Evolutionary conservation across 2,888 invertebrate species (phyloP), one percentile per base, ranked within the genome.

Genomic region (Stegana nigrithorax): DNA sequence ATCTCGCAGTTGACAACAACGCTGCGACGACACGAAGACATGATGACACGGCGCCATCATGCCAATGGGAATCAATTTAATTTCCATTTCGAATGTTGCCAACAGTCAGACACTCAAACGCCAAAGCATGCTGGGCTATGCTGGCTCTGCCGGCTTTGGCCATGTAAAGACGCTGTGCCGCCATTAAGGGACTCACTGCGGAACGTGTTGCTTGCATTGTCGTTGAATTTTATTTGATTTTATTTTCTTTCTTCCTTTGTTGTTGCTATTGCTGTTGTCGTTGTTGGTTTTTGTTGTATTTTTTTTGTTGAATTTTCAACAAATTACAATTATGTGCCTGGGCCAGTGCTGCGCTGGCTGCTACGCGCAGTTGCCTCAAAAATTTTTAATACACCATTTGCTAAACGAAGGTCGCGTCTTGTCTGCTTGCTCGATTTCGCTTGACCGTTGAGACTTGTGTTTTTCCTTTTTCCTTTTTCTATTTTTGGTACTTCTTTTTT

Each of bases 321-420:
- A 60, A 60, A 60, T 60, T 60, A 51, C 59, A 60, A 27, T 60
- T 60, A 39, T 60, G 59, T 60, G 59, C 59, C 59, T 60, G 59
- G 50, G 59, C 32, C 53, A 36, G 32, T 55, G 53, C 23, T 55
- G 32, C 29, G 12, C 36, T n/a, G 23, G 21, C 2, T n/a, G 25
- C 4, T 47, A 12, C 8, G 8, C n/a, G 32, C n/a, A 32, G 32
- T 32, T 32, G 25, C 7, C 25, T 23, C 21, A 47, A 23, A 47
- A 47, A 6, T 47, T 47, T 47, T 47, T 47, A 47, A 47, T 47
- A 21, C 25, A 23, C n/a, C 25, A 47, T 47, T 47, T 47, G 21
- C 21, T 47, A 47, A 47, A 23, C 47, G 25, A 47, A 47, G 47
- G 47, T 47, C 25, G 21, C 21, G 14, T 21, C 23, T 47, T n/a